Base-by-base conservation (phyloP, 2,888 invertebrate genomes). In the Xestia xanthographa region DNA sequence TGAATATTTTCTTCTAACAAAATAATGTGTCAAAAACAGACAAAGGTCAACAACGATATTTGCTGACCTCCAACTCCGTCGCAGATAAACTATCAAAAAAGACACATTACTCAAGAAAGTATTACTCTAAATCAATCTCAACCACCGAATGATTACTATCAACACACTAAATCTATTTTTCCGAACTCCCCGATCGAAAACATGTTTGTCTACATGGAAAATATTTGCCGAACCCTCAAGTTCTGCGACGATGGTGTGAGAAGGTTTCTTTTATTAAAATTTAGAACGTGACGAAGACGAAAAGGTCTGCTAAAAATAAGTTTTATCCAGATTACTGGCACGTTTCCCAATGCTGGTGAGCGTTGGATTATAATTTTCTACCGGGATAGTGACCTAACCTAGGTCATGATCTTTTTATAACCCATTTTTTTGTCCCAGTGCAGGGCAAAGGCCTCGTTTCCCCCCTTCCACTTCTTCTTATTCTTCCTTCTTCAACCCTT, bases 161-260 rank as follows among this genome's bases (percentile, higher is more conserved):
- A 81, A 68, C 70, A 77, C 71, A 82, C 60, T 73, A 75, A 87
- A 87, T 88, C 86, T 85, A 88, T 87, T 87, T 80, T 69, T 50
- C 74, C 53, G 66, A 75, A 62, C 65, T 69, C 63, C 56, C 50
- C 71, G 70, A 77, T 77, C 78, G 69, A 83, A 86, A 88, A 88
- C 84, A 88, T 88, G 82, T 89, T 90, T 86, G 79, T 80, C 72
- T 77, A 75, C 78, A 45, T 22, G 70, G 68, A 79, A 80, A 77
- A 77, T 79, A 75, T 83, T 77, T 74, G 71, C 69, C 11, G 48
- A 50, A 56, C 62, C 72, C 29, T 75, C 53, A 58, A 66, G 70
- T 63, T 74, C 41, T 38, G 53, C 12, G 53, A 22, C 48, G n/a
- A 65, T 60, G 34, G 72, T 68, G 67, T 72, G 20, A 66, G 22